Conservation (phyloP, 2,113 vertebrate species). For the Sterrhoptilus dennistouni region DNA sequence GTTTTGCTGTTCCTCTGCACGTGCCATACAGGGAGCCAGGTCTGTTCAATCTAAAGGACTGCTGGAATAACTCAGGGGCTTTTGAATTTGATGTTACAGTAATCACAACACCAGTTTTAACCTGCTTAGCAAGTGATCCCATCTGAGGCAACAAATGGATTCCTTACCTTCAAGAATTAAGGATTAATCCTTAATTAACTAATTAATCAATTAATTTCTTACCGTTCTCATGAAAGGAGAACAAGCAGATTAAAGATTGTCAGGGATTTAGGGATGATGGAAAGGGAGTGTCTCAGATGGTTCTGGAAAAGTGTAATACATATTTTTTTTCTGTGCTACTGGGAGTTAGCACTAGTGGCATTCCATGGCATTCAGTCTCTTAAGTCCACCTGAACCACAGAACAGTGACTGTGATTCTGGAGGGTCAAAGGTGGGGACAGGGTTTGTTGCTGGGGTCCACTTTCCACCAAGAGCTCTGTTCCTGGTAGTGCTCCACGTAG, state of each 20-base stretch:
- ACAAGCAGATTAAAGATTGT: neutral
- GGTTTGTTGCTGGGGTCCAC: neutral
- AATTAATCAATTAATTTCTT: too few relatives aligned
- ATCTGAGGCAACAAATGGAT: neutral
- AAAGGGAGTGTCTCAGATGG: neutral
- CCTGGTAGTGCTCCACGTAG: neutral
- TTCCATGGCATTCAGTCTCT: neutral
- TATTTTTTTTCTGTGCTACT: neutral
- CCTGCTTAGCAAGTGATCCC: neutral
- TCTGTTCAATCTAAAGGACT: neutral
- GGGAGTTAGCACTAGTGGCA: neutral
- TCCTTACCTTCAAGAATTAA: neutral
- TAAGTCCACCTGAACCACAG: neutral
- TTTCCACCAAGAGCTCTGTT: neutral
- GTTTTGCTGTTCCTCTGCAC: neutral
- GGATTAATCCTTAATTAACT: too few relatives aligned
- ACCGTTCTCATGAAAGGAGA: too few relatives aligned
- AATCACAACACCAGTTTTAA: neutral
- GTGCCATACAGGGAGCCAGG: neutral
- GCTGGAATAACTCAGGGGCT: neutral
- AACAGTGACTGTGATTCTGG: neutral
- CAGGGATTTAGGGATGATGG: neutral
- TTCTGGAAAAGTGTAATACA: neutral
- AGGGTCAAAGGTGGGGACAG: fast-evolving
- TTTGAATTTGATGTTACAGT: neutral